Percentiles rank a stretch among this genome's conserved stretches.
These are phyloP conservation scores for Platycnemis pennipes DNA, from an alignment of 2,888 invertebrate species.

Conservation along the genomic window DNA sequence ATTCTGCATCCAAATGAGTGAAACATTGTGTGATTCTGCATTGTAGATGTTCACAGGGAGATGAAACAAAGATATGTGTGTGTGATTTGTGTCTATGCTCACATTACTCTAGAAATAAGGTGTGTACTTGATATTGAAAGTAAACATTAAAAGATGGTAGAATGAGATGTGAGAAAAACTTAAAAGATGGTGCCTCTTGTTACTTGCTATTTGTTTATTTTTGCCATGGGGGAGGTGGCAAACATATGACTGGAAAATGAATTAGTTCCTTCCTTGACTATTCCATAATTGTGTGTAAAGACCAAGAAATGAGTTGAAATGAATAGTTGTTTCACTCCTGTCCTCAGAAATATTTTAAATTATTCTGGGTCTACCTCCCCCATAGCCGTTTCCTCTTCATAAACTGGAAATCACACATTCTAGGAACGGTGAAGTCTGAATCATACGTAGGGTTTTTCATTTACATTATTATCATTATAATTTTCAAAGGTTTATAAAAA, in stretches of 20 bases:
- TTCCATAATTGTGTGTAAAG: slow-evolving; percentile 46
- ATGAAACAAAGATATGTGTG: slow-evolving; percentile 66
- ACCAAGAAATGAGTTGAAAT: slow-evolving; percentile 43
- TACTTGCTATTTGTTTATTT: slow-evolving; percentile 60
- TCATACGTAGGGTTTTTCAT: slow-evolving; percentile 63
- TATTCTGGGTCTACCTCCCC: slow-evolving; percentile 50
- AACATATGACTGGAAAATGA: not conserved
- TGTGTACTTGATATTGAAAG: slow-evolving; percentile 68
- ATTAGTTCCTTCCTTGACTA: slow-evolving; percentile 47
- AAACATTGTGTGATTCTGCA: slow-evolving; percentile 67
- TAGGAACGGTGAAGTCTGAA: slow-evolving; percentile 62
- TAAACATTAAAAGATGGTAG: slow-evolving; percentile 67
- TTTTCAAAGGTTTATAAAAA: slow-evolving; percentile 52
- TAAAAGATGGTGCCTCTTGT: slow-evolving; percentile 65
- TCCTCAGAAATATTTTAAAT: slow-evolving; percentile 7
- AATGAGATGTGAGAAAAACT: slow-evolving; percentile 65
- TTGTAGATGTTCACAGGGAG: slow-evolving; percentile 67
- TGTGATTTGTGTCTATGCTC: slow-evolving; percentile 67
- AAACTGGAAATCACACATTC: slow-evolving; percentile 52
- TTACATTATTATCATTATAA: slow-evolving; percentile 56
- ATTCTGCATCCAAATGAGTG: slow-evolving; percentile 64
- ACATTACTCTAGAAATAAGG: slow-evolving; percentile 67
- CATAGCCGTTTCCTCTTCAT: slow-evolving; percentile 50
- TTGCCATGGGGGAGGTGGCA: slow-evolving; percentile 45
- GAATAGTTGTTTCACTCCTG: slow-evolving; percentile 40